Conservation (phyloP, 2,113 vertebrate species). For the Syngnathus scovelli region DNA sequence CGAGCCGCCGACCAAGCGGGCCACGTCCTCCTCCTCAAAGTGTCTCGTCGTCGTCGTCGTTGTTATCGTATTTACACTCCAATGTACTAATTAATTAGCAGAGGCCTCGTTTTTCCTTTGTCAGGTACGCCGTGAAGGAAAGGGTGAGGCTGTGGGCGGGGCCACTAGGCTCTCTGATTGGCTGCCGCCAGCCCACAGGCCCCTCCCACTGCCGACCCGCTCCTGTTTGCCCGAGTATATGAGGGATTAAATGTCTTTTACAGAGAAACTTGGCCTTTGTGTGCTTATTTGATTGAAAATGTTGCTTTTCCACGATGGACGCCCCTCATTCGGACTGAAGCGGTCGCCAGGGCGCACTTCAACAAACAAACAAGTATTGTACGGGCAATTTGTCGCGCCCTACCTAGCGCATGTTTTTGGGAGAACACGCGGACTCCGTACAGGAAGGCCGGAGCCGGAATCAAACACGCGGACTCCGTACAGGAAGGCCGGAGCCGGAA, state of each 20-base stretch:
- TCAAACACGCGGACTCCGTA: no score
- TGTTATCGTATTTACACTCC: conserved; percentile 60
- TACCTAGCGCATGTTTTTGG: no score
- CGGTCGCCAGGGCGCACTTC: no score
- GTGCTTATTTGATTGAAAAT: not conserved
- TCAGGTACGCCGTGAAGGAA: conserved; percentile 58
- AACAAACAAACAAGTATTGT: no score
- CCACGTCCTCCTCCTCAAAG: conserved; percentile 1
- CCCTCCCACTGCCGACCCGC: conserved; percentile 13
- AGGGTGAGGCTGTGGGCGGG: conserved; percentile 33
- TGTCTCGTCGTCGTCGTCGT: conserved; percentile 52
- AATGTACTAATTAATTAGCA: conserved; percentile 44
- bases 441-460: no score
- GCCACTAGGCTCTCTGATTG: conserved; percentile 21
- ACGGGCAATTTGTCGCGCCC: no score
- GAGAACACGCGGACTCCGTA: no score
- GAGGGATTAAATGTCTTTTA: conserved; percentile 79
- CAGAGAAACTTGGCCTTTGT: conserved; percentile 56
- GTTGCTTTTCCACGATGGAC: no score
- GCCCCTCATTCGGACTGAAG: no score
- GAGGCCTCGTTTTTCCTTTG: conserved; percentile 60
- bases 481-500: no score
- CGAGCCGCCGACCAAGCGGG: not conserved
- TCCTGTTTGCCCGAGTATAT: conserved; percentile 70
- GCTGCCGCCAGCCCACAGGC: not conserved